Evolutionary conservation across 2,888 invertebrate species (phyloP).

Genomic region (Drosophila multiciliata): DNA sequence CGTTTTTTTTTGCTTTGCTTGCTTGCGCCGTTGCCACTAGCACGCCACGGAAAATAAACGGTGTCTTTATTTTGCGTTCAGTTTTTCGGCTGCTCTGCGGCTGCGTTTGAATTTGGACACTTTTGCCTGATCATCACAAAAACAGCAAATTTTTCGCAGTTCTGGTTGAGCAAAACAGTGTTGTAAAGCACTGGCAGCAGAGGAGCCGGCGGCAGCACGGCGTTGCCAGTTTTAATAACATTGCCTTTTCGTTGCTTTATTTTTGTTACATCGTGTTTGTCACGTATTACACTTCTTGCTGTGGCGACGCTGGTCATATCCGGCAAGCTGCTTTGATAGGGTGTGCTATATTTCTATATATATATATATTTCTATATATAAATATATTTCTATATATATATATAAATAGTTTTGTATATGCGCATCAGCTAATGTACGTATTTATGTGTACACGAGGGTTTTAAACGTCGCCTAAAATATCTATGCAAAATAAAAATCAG

Average conservation of each 20-base stretch:
- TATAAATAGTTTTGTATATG: slow-evolving; percentile 10
- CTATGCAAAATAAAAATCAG: background rate
- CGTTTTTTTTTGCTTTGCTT: slow-evolving; percentile 19
- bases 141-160: slow-evolving; percentile 40
- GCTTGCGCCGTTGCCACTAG: slow-evolving; percentile 20
- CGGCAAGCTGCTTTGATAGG: slow-evolving; percentile 16
- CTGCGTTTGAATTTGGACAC: slow-evolving; percentile 28
- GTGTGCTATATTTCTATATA: slow-evolving; percentile 9
- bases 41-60: slow-evolving; percentile 43
- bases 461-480: background rate
- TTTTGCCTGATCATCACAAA: slow-evolving; percentile 55
- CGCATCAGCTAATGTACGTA: background rate
- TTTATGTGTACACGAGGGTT: background rate
- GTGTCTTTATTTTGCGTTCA: slow-evolving; percentile 1
- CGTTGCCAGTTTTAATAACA: slow-evolving; percentile 46
- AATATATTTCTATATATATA: slow-evolving; percentile 5
- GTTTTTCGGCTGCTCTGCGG: slow-evolving; percentile 10
- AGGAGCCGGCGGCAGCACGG: slow-evolving; percentile 41
- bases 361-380: background rate
- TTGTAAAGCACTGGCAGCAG: slow-evolving; percentile 54
- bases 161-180: slow-evolving; percentile 44
- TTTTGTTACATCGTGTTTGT: slow-evolving; percentile 50
- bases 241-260: slow-evolving; percentile 18
- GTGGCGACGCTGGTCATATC: slow-evolving; percentile 25
- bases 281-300: slow-evolving; percentile 50